Evolutionary conservation across 2,113 vertebrate genomes (phyloP), one percentile per base, ranked within the genome.

Genomic region (Gavia stellata): DNA sequence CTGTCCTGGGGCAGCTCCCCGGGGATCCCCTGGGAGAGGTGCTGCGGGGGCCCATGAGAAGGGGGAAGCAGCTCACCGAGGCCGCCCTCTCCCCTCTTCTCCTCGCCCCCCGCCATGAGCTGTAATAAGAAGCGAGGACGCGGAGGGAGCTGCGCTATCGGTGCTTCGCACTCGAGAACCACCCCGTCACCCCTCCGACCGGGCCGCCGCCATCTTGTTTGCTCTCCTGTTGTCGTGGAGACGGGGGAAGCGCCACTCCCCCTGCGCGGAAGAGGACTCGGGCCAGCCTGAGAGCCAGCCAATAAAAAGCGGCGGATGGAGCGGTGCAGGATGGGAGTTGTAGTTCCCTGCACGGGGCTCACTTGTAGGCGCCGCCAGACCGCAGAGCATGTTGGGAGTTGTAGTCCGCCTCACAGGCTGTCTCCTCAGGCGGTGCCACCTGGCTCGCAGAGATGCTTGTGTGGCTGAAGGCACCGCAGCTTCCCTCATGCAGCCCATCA

Each of bases 341-440:
- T 83, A 70, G 92, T 94, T 79, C 15, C 0, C 6, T 0, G 0
- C 0, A 4, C 1, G 0, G 1, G 0, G 0, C 0, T 0, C 0
- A 0, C 14, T 0, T 0, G 16, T 4, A 1, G 3, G 0, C 0
- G 0, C 45, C 13, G 28, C 4, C 26, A 10, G 0, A 52, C 36
- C 56, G 88, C 90, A 17, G 36, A 36, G 85, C 47, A 61, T 66
- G 1, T 2, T 40, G 92, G 96, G 94, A 88, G 62, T 67, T 88
- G 94, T 94, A 91, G 91, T 94, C 59, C 29, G 2, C 18, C 6
- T 5, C n/a, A 3, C 8, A 8, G 31, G n/a, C 86, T 0, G 1
- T 6, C 47, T 10, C 34, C 24, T 36, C 29, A 7, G 12, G 2
- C 4, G 14, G 14, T 4, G 31, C 8, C 17, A 2, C 7, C 7